Percentiles rank a stretch among this genome's conserved stretches.
Conservation (phyloP, 1,140 invertebrate species). For the Drosophila pandora region DNA sequence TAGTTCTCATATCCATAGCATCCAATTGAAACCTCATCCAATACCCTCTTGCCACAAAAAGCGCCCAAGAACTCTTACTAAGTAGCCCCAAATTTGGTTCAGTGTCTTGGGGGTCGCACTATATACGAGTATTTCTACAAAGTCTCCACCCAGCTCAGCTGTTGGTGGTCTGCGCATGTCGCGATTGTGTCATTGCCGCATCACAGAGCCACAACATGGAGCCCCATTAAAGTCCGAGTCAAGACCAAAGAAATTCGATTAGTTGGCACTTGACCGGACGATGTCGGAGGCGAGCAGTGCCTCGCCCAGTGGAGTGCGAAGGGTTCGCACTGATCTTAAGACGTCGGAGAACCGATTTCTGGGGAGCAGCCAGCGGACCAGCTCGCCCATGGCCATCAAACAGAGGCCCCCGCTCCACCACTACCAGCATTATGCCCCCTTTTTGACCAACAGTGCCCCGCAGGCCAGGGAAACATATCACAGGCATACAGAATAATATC, state of each 20-base stretch:
- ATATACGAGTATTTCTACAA: constrained; percentile 23
- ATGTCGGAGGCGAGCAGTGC: constrained; percentile 28
- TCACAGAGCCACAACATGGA: constrained; percentile 21
- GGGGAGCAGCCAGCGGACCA: constrained; percentile 33
- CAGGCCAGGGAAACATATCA: constrained; percentile 65
- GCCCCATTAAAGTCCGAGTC: constrained; percentile 5
- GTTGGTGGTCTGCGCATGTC: constrained; percentile 73
- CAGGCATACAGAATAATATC: constrained; percentile 37
- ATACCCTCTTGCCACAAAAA: background rate
- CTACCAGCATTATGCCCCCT: constrained; percentile 29
- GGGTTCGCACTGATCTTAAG: constrained; percentile 80
- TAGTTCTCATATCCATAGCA: too few relatives aligned
- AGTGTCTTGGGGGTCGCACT: constrained; percentile 18
- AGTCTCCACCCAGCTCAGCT: constrained; percentile 74
- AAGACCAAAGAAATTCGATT: constrained; percentile 39
- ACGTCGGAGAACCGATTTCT: constrained; percentile 79
- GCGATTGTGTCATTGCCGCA: constrained; percentile 76
- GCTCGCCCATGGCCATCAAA: constrained; percentile 66
- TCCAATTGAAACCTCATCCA: background rate
- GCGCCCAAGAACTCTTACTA: background rate
- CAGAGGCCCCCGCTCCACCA: constrained; percentile 32
- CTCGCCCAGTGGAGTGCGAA: constrained; percentile 84
- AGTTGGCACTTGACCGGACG: constrained; percentile 17
- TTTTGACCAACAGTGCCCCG: constrained; percentile 67
- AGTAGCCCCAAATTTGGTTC: background rate